Base-by-base conservation (phyloP, 1,140 invertebrate genomes). In the Meloidogyne hapla region DNA sequence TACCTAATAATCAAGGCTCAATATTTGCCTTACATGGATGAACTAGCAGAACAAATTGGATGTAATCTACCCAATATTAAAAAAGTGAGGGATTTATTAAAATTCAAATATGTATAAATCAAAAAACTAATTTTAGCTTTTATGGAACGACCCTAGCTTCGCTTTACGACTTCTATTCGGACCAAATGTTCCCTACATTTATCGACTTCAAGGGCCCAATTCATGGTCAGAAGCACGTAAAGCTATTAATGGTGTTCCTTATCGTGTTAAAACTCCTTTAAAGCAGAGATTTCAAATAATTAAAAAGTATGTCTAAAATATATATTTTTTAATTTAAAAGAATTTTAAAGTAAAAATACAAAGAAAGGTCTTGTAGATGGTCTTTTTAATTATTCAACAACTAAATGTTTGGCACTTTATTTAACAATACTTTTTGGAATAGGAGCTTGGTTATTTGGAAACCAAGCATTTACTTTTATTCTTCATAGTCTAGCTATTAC, bases 11-110 rank as follows among this genome's bases (percentile, higher is more conserved):
- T 0, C 33, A n/a, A 56, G 48, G 88, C 89, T 1, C 87, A 89
- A 76, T 89, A 80, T 63, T 80, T 89, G 1, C 65, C 78, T 3
- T 89, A 88, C 82, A 87, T 89, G 87, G 89, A 90, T 74, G 88
- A 89, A 76, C 64, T 90, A 9, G 89, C 89, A 0, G 81, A 84
- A 21, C 10, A 87, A 18, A 81, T 88, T 48, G 89, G 88, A 8
- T 88, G 85, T 70, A 85, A 85, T 48, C 89, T 89, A 9, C 80
- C 88, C 56, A 48, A 89, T 6, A 65, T 83, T 77, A 78, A 87
- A 81, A 79, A 87, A 1, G 56, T 83, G n/a, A 74, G 77, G 33
- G 10, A 56, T 9, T 56, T n/a, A 21, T 6, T 56, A 15, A 56
- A 56, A 56, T n/a, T 56, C n/a, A n/a, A 56, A 5, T n/a, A 56